Evolutionary conservation across 2,888 invertebrate species (phyloP).

Genomic region (Drosophila emarginata): DNA sequence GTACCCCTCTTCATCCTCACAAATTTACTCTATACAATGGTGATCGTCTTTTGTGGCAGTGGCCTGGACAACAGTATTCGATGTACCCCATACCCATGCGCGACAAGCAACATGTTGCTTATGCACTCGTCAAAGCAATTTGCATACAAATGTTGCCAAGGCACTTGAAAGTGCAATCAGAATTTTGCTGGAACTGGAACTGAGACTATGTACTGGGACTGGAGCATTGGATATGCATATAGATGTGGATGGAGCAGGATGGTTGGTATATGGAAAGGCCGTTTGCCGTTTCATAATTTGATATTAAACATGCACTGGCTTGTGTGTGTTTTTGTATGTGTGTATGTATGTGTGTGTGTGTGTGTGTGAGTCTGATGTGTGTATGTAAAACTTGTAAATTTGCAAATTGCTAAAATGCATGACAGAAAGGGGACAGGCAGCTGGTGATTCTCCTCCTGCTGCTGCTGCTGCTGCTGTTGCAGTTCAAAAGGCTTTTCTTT

Average conservation of each 20-base stretch:
- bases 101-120: constrained; percentile 68
- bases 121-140: constrained; percentile 69
- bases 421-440: constrained; percentile 50
- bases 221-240: background rate
- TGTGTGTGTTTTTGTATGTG: background rate
- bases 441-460: constrained; percentile 30
- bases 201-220: background rate
- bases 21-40: too few relatives aligned
- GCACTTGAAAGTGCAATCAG: constrained; percentile 65
- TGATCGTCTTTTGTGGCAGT: background rate
- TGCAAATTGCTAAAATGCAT: constrained; percentile 75
- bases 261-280: constrained; percentile 36
- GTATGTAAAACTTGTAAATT: constrained; percentile 73
- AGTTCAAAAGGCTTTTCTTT: constrained; percentile 42
- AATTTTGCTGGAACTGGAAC: constrained; percentile 48
- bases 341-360: constrained; percentile 24
- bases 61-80: background rate
- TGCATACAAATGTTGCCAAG: constrained; percentile 76
- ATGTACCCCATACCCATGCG: constrained; percentile 4
- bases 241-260: background rate
- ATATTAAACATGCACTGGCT: constrained; percentile 70
- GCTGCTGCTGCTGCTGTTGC: constrained; percentile 12
- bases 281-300: constrained; percentile 70
- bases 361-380: constrained; percentile 49
- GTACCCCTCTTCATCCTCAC: too few relatives aligned